Evolutionary conservation across 2,113 vertebrate genomes (phyloP).

Genomic region (Heterotis niloticus): DNA sequence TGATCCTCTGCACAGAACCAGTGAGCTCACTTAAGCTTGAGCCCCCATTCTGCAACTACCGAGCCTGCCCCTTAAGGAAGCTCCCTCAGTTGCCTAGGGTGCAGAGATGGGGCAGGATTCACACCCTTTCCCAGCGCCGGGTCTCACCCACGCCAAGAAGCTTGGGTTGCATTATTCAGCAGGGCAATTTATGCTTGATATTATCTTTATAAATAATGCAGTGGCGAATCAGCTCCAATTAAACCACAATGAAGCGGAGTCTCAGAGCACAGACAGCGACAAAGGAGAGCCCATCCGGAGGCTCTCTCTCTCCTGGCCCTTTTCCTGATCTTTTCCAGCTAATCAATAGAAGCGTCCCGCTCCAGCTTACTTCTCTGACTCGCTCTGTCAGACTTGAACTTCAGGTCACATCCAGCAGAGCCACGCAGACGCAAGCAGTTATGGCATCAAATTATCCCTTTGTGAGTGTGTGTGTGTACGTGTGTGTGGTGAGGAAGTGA

Average conservation of each 20-base stretch:
- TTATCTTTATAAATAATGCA: conserved; percentile 25
- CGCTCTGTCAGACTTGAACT: background rate
- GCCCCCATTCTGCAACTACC: too few species aligned
- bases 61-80: too few species aligned
- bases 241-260: conserved; percentile 13
- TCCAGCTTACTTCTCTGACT: background rate
- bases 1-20: background rate
- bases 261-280: background rate
- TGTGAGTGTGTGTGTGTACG: background rate
- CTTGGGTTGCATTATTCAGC: conserved; percentile 15
- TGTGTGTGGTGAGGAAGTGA: background rate
- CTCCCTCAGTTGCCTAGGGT: background rate
- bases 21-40: too few species aligned
- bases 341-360: conserved; percentile 5
- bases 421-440: background rate
- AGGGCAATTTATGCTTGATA: conserved; percentile 22
- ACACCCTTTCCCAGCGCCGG: background rate
- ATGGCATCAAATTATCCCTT: background rate
- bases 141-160: background rate
- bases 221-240: conserved; percentile 22
- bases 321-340: background rate
- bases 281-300: background rate
- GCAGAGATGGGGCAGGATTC: background rate
- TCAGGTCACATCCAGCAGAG: background rate
- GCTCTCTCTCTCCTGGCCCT: background rate